Evolutionary conservation across 1,140 invertebrate species (phyloP).

Genomic region (Pemphigus obesinymphae): DNA sequence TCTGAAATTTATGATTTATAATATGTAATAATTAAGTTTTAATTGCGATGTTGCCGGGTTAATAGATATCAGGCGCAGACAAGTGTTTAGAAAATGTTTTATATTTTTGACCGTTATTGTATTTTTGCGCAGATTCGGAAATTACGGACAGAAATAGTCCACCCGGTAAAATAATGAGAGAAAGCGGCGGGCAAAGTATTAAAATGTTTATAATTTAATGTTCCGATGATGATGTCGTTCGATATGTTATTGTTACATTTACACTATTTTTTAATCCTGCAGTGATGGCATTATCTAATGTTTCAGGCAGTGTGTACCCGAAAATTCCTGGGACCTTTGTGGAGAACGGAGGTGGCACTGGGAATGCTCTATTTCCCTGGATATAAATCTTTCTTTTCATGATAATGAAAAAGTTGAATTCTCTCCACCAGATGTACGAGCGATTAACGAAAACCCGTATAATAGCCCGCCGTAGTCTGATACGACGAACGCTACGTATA

Average conservation of each 20-base stretch:
- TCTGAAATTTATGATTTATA: no score
- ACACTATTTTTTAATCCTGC: neutral
- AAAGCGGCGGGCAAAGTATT: neutral
- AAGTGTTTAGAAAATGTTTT: no score
- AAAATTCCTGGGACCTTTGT: neutral
- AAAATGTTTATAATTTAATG: constrained; percentile 40
- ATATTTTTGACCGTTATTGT: no score
- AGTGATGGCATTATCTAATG: constrained; percentile 23
- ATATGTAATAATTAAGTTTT: neutral
- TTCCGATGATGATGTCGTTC: constrained; percentile 13
- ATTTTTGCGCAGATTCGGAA: no score
- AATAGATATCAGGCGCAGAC: no score
- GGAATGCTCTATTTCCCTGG: neutral
- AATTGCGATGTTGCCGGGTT: neutral
- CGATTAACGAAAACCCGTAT: constrained; percentile 16
- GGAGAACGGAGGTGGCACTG: neutral
- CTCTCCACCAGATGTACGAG: neutral
- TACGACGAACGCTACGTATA: neutral
- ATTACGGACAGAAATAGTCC: no score
- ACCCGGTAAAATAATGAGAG: neutral
- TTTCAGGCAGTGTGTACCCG: neutral
- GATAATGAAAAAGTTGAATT: neutral
- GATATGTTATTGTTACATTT: constrained; percentile 34
- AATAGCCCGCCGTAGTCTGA: neutral
- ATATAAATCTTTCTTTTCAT: neutral